Conservation (phyloP, 2,888 invertebrate genomes). For the Eueremaeus valkanovi region DNA sequence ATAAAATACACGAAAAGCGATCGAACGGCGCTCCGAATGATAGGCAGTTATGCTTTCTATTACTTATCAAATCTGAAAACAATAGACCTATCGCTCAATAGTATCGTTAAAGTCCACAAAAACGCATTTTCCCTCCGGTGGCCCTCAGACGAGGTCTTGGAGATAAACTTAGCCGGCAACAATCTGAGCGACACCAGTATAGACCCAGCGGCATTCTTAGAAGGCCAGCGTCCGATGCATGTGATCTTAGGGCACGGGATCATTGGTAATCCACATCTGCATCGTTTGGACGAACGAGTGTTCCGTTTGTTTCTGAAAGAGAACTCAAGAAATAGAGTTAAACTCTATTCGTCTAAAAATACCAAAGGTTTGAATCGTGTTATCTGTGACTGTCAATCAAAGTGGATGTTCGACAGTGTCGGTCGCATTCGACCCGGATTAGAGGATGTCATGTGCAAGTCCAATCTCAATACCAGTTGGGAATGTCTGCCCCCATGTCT, state of each 20-base stretch:
- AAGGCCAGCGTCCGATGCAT: constrained; percentile 34
- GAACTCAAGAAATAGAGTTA: constrained; percentile 33
- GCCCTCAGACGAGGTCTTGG: constrained; percentile 36
- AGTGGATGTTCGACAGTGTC: constrained; percentile 38
- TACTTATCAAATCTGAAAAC: constrained; percentile 38
- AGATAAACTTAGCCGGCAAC: constrained; percentile 39
- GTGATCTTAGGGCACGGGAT: constrained; percentile 32
- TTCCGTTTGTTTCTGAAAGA: constrained; percentile 38
- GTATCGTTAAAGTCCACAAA: constrained; percentile 35
- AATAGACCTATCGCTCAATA: constrained; percentile 39
- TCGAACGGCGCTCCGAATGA: constrained; percentile 28
- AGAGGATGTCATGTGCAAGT: constrained; percentile 33
- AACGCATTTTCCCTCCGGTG: constrained; percentile 39
- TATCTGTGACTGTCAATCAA: constrained; percentile 34
- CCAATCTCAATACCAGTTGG: constrained; percentile 36
- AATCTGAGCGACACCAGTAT: constrained; percentile 38
- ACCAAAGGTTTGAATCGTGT: constrained; percentile 28
- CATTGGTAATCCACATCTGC: constrained; percentile 33
- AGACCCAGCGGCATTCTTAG: constrained; percentile 31
- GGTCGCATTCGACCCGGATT: constrained; percentile 32
- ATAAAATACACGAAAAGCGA: constrained; percentile 34
- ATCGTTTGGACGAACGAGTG: constrained; percentile 40
- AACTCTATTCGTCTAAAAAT: constrained; percentile 34
- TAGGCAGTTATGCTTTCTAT: constrained; percentile 41
- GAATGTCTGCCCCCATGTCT: constrained; percentile 40